Evolutionary conservation across 2,888 invertebrate genomes (phyloP).

Genomic region (Ochropleura plecta): DNA sequence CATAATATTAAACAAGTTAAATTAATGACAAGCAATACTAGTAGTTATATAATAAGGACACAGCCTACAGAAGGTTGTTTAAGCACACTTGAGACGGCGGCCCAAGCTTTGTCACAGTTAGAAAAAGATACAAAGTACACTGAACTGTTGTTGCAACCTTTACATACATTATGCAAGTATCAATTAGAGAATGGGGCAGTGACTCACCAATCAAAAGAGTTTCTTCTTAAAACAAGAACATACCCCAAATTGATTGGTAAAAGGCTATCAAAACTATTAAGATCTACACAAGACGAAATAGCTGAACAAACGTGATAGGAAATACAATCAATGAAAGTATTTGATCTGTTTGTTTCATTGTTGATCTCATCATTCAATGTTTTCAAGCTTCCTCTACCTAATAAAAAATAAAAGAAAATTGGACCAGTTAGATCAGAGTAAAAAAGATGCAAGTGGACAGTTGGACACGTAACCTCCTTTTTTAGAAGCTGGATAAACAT

Average conservation of each 20-base stretch:
- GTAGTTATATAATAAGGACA: conserved; percentile 97
- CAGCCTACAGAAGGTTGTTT: conserved; percentile 98
- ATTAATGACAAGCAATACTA: conserved; percentile 92
- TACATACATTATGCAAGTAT: conserved; percentile 95
- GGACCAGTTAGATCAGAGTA: too few relatives aligned
- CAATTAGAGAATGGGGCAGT: conserved; percentile 98
- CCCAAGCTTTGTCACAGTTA: conserved; percentile 94
- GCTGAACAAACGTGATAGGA: conserved; percentile 37
- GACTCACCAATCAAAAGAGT: conserved; percentile 98
- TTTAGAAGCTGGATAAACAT: too few relatives aligned
- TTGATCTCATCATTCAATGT: background rate
- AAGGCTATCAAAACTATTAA: conserved; percentile 90
- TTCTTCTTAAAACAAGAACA: conserved; percentile 94
- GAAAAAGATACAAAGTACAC: conserved; percentile 93
- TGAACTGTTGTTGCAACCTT: conserved; percentile 93
- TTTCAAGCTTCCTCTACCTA: too few relatives aligned
- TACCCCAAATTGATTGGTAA: conserved; percentile 96
- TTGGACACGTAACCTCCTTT: too few relatives aligned
- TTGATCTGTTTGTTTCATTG: background rate
- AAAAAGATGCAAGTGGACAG: too few relatives aligned
- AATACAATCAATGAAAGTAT: conserved; percentile 19
- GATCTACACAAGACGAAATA: conserved; percentile 78
- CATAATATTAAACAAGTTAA: conserved; percentile 95
- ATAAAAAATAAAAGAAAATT: too few relatives aligned
- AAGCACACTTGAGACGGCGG: conserved; percentile 97